Percentiles rank a stretch among this genome's conserved stretches.
phyloP scores from a whole-genome alignment of 1,140 invertebrate species.

The Lepeophtheirus salmonis region DNA sequence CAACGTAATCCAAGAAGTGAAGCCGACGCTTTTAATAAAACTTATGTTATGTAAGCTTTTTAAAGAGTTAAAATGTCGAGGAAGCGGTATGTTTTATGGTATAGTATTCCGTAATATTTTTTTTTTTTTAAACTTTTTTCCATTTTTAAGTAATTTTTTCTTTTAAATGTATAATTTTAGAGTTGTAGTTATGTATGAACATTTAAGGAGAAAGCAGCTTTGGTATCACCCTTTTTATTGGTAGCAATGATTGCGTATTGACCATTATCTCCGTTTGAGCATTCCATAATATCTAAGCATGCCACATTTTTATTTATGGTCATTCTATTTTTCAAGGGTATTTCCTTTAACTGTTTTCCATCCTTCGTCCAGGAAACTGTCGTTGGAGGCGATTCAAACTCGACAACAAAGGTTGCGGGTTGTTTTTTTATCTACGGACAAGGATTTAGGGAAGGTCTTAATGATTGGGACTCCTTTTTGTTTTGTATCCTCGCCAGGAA shows the following conservation, averaged over 20 bases:
- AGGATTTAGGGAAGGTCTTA: slow-evolving; percentile 8
- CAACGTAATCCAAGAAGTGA: no score
- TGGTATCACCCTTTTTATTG: slow-evolving; percentile 57
- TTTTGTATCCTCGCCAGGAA: slow-evolving; percentile 31
- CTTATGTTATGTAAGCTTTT: no score
- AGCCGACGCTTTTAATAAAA: no score
- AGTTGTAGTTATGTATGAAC: slow-evolving; percentile 33
- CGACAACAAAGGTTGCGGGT: slow-evolving; percentile 54
- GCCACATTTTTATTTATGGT: slow-evolving; percentile 53
- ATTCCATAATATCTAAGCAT: slow-evolving; percentile 47
- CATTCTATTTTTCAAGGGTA: slow-evolving; percentile 55
- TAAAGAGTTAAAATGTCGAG: no score
- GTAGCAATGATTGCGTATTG: slow-evolving; percentile 73
- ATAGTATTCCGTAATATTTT: no score
- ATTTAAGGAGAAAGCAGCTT: slow-evolving; percentile 67
- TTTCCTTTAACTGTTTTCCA: slow-evolving; percentile 58
- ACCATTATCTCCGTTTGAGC: slow-evolving; percentile 57
- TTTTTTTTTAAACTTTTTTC: no score
- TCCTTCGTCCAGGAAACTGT: slow-evolving; percentile 68
- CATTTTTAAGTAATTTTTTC: no score
- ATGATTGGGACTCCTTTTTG: background rate
- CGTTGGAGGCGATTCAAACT: slow-evolving; percentile 36
- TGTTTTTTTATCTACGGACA: slow-evolving; percentile 52
- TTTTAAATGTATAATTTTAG: no score
- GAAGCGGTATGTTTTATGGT: no score